phyloP scores from a whole-genome alignment of 2,888 invertebrate species.

The Oeneis ivallda region DNA sequence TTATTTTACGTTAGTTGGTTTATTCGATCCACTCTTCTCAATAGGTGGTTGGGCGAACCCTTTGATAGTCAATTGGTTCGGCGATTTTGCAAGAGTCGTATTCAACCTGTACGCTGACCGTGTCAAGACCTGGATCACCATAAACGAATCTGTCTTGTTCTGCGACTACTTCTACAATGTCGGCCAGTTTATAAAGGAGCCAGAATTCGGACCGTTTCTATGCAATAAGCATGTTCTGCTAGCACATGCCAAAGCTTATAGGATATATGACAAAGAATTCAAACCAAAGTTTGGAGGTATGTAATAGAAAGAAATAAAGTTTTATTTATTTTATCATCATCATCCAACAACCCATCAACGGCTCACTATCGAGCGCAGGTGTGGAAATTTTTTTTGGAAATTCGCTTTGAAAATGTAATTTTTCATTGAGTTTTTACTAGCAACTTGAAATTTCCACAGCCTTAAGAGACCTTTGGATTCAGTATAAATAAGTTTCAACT shows the following conservation, averaged over 20 bases:
- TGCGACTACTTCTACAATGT: constrained; percentile 64
- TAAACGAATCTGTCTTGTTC: constrained; percentile 83
- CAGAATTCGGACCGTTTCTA: constrained; percentile 76
- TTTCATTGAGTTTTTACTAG: no score
- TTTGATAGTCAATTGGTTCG: constrained; percentile 80
- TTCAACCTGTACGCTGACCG: constrained; percentile 80
- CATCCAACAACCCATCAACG: no score
- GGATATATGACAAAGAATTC: constrained; percentile 80
- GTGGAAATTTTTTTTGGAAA: no score
- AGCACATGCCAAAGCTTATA: constrained; percentile 84
- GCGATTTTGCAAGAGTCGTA: constrained; percentile 79
- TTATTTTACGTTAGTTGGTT: no score
- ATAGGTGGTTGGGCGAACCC: constrained; percentile 84
- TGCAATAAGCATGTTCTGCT: constrained; percentile 84
- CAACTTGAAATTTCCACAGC: no score
- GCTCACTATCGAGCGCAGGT: no score
- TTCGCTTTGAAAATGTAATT: no score
- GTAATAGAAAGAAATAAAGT: background rate
- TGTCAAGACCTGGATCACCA: constrained; percentile 85
- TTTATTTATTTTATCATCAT: no score
- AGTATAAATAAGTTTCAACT: no score
- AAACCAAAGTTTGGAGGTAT: constrained; percentile 71
- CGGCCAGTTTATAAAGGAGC: constrained; percentile 51
- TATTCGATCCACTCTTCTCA: background rate
- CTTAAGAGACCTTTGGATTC: no score